Base-by-base conservation (phyloP, 2,113 vertebrate genomes). In the Tympanuchus pallidicinctus region DNA sequence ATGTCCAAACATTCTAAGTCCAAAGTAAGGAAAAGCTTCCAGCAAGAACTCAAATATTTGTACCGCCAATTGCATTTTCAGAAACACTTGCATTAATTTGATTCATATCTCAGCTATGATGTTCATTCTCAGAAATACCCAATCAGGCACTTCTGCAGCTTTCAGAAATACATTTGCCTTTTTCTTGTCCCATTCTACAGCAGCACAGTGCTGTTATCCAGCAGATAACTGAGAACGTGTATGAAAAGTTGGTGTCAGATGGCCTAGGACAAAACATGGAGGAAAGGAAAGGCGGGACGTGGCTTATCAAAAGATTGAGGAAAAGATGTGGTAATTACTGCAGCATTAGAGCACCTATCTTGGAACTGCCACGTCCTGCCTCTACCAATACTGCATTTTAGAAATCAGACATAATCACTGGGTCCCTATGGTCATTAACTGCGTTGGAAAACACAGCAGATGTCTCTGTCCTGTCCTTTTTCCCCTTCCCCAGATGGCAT, bases 1-100 rank as follows among this genome's bases (percentile, higher is more conserved):
- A 4, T 9, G 28, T 79, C 88, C 36, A 43, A 83, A 69, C 48
- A 82, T 43, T 38, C 27, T 10, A 72, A 67, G 17, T 3, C 36
- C 36, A 66, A n/a, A 28, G 24, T 32, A 76, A 25, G 69, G 24
- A 67, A 65, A 82, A 11, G 10, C 27, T 90, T 80, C 22, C 42
- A 64, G 27, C 10, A 34, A 60, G 61, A 86, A 64, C 57, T 90
- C 80, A 63, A 63, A 59, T 75, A 56, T 94, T 92, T 90, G 32
- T 71, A 48, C 67, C 34, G 24, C 45, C 57, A 71, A 40, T 18
- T 64, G 0, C 5, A 0, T 72, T 65, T 75, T 72, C 64, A 61
- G 42, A 76, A 80, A 24, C 8, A 22, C 40, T 92, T 47, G 67
- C 17, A 13, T 8, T 54, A 8, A 5, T 91, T 72, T 76, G 71